Base-by-base conservation (phyloP, 2,888 invertebrate genomes). In the Caenorhabditis sp. region DNA sequence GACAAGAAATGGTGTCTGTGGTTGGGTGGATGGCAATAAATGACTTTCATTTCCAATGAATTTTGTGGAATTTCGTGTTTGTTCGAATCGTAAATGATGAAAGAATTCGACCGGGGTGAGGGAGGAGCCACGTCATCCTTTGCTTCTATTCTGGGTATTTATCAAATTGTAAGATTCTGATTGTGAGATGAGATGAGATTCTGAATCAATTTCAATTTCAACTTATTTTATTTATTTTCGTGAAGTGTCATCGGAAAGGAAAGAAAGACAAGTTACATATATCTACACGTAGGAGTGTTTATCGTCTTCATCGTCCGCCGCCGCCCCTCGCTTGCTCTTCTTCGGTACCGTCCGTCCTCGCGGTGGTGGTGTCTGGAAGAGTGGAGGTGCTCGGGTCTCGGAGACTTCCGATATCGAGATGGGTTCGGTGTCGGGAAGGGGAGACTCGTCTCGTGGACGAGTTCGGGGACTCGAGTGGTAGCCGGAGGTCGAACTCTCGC, bases 241-340 rank as follows among this genome's bases (percentile, higher is more conserved):
- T 47, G 40, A 40, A 40, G 32, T 60, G 32, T 40, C 13, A n/a
- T 11, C 11, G 40, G 40, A 55, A 58, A 74, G 47, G 55, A 60
- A 37, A 24, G 24, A 56, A 60, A 53, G 9, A n/a, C n/a, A n/a
- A n/a, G n/a, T n/a, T n/a, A n/a, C n/a, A n/a, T n/a, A n/a, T 26
- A 67, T 67, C 76, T 81, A 81, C 81, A 81, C 81, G 81, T 81
- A 81, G 35, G 81, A 81, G 55, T 69, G 70, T 65, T 58, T 69
- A 70, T 78, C 64, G 53, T 69, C 58, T 8, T 81, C 65, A 1
- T 69, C 62, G 26, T 32, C 44, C 4, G 22, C 22, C 32, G 44
- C 55, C 53, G 61, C 51, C 13, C 56, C 37, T 35, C 5, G 40
- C 13, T 47, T 4, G 18, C 9, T 47, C 2, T 9, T 47, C 26